Base-by-base conservation (phyloP, 2,797 vertebrate genomes). In the Chelidonichthys spinosus region DNA sequence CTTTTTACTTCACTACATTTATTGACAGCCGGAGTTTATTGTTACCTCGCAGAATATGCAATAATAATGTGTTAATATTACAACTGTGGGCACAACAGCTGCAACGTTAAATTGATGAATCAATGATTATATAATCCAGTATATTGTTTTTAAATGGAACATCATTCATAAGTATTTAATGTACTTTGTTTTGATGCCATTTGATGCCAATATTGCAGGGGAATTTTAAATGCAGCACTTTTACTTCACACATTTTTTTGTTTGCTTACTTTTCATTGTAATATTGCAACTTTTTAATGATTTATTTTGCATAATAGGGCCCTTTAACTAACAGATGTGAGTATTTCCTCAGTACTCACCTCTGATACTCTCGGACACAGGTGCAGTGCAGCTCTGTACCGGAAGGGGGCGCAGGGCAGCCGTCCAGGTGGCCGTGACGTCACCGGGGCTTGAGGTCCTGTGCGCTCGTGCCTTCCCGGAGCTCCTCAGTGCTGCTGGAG, bases 391-490 rank as follows among this genome's bases (percentile, higher is more conserved):
- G 5, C 0, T 0, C 4, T 56, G 0, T 2, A 35, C 84, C 93
- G 6, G 59, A 83, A 89, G 92, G 76, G 65, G 90, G 90, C 89
- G 86, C 7, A 32, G 49, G 3, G 35, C 0, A 6, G 0, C 47
- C 5, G 35, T 56, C 61, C 74, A 83, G 82, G 60, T 81, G 76
- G 17, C 11, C 43, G 86, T 93, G 92, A 94, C 94, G 93, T 95
- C 91, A 93, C 70, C 62, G 1, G n/a, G 55, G 79, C 82, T 87
- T 43, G 63, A 68, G 82, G 73, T 78, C 83, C 66, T 1, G 73
- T 32, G 65, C 62, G 62, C 76, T 79, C 61, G 58, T 53, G 84
- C 60, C 52, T 70, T 68, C 71, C 42, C 68, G 35, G 65, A 63
- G 69, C 70, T 62, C 10, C n/a, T 85, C 82, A 83, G 79, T 63